Conservation (phyloP, 2,113 vertebrate genomes). For the Podarcis muralis region DNA sequence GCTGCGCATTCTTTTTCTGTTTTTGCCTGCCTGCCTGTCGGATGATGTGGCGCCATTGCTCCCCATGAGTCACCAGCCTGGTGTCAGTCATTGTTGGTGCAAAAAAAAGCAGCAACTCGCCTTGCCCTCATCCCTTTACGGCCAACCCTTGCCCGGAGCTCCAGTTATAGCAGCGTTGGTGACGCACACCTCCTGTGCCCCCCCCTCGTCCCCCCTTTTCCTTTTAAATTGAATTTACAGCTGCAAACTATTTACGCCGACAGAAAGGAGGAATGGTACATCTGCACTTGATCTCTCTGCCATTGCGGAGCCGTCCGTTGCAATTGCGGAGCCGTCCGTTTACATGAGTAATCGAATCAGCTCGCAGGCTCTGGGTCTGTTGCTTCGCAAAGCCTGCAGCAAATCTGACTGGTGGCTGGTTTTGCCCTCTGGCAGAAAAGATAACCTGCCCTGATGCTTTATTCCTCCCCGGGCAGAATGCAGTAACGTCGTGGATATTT, state of each 20-base stretch:
- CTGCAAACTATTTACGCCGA: conserved; percentile 69
- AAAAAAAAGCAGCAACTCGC: conserved; percentile 37
- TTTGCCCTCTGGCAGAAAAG: conserved; percentile 12
- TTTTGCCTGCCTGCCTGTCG: neutral
- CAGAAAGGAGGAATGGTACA: conserved; percentile 61
- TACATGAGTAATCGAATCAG: conserved; percentile 69
- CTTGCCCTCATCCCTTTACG: conserved; percentile 8
- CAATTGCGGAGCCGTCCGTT: conserved; percentile 63
- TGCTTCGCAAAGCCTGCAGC: conserved; percentile 44
- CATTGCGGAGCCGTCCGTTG: conserved; percentile 64
- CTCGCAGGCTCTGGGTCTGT: conserved; percentile 60
- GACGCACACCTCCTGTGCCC: conserved; percentile 53
- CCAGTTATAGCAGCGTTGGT: conserved; percentile 63
- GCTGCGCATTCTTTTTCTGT: neutral
- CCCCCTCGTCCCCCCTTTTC: too few species aligned
- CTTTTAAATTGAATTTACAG: conserved; percentile 72
- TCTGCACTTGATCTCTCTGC: conserved; percentile 60
- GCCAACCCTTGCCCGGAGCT: conserved; percentile 36
- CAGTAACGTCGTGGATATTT: too few species aligned
- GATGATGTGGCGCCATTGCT: neutral
- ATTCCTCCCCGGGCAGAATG: too few species aligned
- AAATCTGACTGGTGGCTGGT: conserved; percentile 12
- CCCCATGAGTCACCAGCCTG: conserved; percentile 29
- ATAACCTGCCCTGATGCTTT: too few species aligned
- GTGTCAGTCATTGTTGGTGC: conserved; percentile 28